Evolutionary conservation across 64 coral and sea anemone genomes (phyloP).

Genomic region (Pachyseris speciosa): DNA sequence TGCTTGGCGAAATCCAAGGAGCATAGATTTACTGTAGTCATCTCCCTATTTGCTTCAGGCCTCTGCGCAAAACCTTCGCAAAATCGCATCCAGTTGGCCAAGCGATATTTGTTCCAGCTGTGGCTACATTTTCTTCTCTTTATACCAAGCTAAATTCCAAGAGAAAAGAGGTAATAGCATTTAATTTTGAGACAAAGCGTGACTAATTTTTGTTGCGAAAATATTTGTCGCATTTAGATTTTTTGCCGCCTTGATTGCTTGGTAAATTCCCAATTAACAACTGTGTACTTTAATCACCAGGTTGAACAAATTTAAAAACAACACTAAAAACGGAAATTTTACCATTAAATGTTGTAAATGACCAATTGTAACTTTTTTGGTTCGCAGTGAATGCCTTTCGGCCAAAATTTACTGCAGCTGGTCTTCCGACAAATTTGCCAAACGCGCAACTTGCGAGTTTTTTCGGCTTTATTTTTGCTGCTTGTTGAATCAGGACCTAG

Average conservation of each 20-base stretch:
- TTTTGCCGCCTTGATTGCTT: background rate
- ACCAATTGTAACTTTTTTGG: background rate
- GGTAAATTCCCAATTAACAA: background rate
- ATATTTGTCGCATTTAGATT: background rate
- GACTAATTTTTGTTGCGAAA: background rate
- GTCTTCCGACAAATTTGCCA: no score
- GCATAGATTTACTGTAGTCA: no score
- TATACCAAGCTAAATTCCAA: slow-evolving; percentile 24
- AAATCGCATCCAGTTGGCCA: background rate
- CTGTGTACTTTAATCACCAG: background rate
- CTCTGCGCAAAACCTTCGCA: background rate
- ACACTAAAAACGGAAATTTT: background rate
- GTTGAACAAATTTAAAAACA: background rate
- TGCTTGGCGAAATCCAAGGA: no score
- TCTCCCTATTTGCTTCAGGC: background rate
- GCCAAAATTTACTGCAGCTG: no score
- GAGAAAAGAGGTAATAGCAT: background rate
- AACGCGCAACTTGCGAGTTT: no score
- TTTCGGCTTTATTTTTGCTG: no score
- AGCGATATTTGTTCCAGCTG: background rate
- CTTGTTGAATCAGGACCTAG: no score
- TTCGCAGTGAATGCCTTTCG: no score
- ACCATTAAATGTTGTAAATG: background rate
- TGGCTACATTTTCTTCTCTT: background rate
- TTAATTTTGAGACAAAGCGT: background rate